A percentile compares a stretch with the other conserved stretches of the same genome.
phyloP scores from a whole-genome alignment of 2,888 invertebrate genomes.

The Frankliniella intonsa region DNA sequence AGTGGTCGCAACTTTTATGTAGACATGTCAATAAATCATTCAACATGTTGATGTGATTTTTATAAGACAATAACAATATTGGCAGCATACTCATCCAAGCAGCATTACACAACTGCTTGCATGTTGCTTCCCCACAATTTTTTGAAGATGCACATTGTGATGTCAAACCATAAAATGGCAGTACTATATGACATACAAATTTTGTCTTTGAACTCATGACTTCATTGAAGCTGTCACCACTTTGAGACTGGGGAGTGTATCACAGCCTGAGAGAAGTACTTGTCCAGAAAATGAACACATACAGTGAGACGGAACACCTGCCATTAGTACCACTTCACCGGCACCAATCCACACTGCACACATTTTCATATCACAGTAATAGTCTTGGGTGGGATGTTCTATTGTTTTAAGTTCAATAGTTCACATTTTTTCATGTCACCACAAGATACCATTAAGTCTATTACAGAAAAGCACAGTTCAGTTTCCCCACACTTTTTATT shows the following conservation, averaged over 20 bases:
- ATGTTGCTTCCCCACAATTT: too few relatives aligned
- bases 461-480: neutral
- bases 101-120: too few relatives aligned
- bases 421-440: neutral
- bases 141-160: too few relatives aligned
- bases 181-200: too few relatives aligned
- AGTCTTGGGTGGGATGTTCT: neutral
- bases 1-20: neutral
- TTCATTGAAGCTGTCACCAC: neutral
- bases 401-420: neutral
- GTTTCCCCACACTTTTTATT: neutral
- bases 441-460: neutral
- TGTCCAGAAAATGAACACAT: neutral
- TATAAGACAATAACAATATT: too few relatives aligned
- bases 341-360: neutral
- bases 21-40: too few relatives aligned
- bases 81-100: too few relatives aligned
- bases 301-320: neutral
- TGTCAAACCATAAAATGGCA: too few relatives aligned
- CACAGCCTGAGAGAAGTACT: slow-evolving; percentile 7
- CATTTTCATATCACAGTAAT: neutral
- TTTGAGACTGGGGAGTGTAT: neutral
- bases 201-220: neutral
- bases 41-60: too few relatives aligned
- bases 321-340: neutral